Conservation (phyloP, 2,888 invertebrate genomes). For the Zaprionus bogoriensis region DNA sequence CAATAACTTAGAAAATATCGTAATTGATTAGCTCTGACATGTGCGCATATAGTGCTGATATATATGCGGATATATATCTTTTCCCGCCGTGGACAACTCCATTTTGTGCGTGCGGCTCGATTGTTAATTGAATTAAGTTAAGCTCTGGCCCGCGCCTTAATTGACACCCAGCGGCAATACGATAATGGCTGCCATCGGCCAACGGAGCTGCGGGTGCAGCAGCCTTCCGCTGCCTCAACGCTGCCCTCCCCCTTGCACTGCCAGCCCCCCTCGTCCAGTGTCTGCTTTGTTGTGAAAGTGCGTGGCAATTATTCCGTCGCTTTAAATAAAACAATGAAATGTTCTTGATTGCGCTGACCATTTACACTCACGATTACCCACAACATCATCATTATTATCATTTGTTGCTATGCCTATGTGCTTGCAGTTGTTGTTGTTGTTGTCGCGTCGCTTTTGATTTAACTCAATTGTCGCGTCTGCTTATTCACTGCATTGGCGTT, state of each 20-base stretch:
- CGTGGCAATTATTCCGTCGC: slow-evolving; percentile 77
- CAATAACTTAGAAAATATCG: too few relatives aligned
- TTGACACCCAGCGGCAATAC: slow-evolving; percentile 53
- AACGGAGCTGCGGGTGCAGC: slow-evolving; percentile 56
- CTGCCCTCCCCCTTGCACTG: background rate
- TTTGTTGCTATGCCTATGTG: too few relatives aligned
- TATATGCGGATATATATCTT: too few relatives aligned
- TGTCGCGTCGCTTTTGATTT: slow-evolving; percentile 67
- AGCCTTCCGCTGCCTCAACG: too few relatives aligned
- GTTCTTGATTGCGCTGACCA: slow-evolving; percentile 64
- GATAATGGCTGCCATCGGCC: slow-evolving; percentile 51
- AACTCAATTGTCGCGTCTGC: slow-evolving; percentile 74
- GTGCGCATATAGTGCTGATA: too few relatives aligned
- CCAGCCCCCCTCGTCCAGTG: background rate
- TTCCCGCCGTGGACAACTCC: too few relatives aligned
- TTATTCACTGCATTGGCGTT: slow-evolving; percentile 65
- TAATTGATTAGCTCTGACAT: too few relatives aligned
- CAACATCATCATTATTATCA: slow-evolving; percentile 34
- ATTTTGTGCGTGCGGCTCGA: slow-evolving; percentile 40
- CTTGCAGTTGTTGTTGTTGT: background rate
- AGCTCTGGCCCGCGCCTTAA: slow-evolving; percentile 58
- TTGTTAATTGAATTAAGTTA: slow-evolving; percentile 68
- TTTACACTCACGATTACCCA: slow-evolving; percentile 37
- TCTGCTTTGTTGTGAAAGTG: slow-evolving; percentile 70
- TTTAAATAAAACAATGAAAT: slow-evolving; percentile 78